Conservation (phyloP, 2,888 invertebrate species). For the Lysandra coridon region DNA sequence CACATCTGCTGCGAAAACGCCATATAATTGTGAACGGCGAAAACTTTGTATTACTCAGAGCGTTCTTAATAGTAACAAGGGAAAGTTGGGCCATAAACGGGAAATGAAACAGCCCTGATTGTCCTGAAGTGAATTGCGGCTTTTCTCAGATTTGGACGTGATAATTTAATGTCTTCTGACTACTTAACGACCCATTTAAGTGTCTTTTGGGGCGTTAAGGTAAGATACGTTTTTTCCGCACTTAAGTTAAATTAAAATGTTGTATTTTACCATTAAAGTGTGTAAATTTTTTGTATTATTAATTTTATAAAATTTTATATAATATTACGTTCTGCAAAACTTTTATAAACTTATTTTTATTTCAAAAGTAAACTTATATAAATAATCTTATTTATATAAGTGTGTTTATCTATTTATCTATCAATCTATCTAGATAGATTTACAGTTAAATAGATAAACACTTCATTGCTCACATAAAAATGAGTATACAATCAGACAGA, state of each 20-base stretch:
- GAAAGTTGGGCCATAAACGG: conserved; percentile 24
- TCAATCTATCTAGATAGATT: too few relatives aligned
- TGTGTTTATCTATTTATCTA: too few relatives aligned
- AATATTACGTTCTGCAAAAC: too few relatives aligned
- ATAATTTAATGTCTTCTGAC: conserved; percentile 12
- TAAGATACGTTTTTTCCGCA: background rate
- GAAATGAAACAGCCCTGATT: conserved; percentile 24
- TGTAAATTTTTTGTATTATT: background rate
- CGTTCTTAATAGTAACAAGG: conserved; percentile 21
- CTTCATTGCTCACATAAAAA: too few relatives aligned
- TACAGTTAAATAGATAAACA: too few relatives aligned
- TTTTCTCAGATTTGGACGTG: conserved; percentile 2
- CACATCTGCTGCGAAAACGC: conserved; percentile 18
- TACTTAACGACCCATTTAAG: conserved; percentile 2
- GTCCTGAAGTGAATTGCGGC: conserved; percentile 10
- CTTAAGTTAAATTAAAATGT: background rate
- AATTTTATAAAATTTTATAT: background rate
- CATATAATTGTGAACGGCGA: conserved; percentile 14
- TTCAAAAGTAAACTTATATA: too few relatives aligned
- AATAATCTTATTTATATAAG: too few relatives aligned
- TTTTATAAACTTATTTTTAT: too few relatives aligned
- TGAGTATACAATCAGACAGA: too few relatives aligned
- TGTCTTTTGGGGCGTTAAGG: background rate
- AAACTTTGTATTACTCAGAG: conserved; percentile 20
- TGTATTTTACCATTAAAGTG: background rate